These are phyloP conservation scores for Limnephilus auricula DNA, from an alignment of 2,888 invertebrate genomes.

Conservation along the genomic window DNA sequence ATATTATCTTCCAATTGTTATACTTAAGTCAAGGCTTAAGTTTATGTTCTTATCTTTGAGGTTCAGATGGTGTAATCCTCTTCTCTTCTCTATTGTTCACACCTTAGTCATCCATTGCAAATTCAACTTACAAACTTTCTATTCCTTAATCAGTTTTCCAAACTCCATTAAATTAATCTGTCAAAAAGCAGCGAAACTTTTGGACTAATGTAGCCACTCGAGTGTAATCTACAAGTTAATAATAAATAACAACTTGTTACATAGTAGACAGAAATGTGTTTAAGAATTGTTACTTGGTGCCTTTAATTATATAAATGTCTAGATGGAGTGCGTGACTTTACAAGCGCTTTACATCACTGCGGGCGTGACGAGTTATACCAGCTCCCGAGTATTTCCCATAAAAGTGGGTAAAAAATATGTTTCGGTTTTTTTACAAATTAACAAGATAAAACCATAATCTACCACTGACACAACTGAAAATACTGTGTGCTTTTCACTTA, in stretches of 20 bases:
- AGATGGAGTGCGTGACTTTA: no score
- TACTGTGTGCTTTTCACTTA: not conserved
- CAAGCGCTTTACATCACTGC: no score
- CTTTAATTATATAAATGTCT: no score
- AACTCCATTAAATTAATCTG: not conserved
- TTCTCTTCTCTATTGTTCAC: not conserved
- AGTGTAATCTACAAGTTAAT: not conserved
- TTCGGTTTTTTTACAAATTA: no score
- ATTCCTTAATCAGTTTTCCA: not conserved
- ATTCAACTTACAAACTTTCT: not conserved
- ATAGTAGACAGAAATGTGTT: not conserved
- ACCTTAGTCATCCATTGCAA: not conserved
- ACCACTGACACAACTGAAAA: not conserved
- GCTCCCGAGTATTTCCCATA: no score
- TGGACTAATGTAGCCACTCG: not conserved
- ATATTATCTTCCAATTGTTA: not conserved
- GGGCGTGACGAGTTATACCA: no score
- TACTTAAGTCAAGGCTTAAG: not conserved
- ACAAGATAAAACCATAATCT: not conserved
- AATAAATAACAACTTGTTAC: not conserved
- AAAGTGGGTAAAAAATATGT: no score
- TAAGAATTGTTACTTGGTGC: not conserved
- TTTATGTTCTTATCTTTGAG: not conserved
- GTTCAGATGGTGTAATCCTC: not conserved
- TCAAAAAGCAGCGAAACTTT: not conserved